Percentiles rank a stretch among this genome's conserved stretches.
These are phyloP conservation scores for Malurus cyaneus DNA, from an alignment of 2,113 vertebrate species.

Conservation along the genomic window DNA sequence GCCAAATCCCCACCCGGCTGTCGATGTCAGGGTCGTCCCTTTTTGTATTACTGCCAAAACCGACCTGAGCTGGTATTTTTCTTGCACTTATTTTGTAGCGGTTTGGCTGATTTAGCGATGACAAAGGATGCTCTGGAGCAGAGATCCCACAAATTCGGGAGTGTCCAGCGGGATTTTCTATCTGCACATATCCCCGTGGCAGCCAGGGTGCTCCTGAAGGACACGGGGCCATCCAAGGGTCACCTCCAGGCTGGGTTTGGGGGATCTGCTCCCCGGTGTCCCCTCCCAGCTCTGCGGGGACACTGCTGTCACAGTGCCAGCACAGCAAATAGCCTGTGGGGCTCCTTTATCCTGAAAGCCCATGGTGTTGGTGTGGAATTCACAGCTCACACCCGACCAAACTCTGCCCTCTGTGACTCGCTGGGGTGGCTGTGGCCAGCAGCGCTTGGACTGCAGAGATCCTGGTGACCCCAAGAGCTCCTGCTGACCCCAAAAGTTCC, in stretches of 20 bases:
- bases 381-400: not conserved
- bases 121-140: constrained; percentile 47
- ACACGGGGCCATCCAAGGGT: not conserved
- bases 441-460: not conserved
- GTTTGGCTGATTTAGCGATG: constrained; percentile 42
- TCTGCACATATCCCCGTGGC: not conserved
- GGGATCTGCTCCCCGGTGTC: not conserved
- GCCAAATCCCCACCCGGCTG: constrained; percentile 16
- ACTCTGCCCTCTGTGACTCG: not conserved
- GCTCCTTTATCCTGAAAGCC: not conserved
- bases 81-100: constrained; percentile 58
- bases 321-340: too few species aligned
- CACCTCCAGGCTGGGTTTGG: not conserved
- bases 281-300: not conserved
- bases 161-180: not conserved
- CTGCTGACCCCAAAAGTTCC: not conserved
- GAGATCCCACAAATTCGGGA: not conserved
- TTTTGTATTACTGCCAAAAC: constrained; percentile 26
- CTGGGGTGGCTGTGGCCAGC: not conserved
- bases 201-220: not conserved
- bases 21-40: not conserved
- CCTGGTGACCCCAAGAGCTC: not conserved
- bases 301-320: not conserved
- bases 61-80: not conserved
- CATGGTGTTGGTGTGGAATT: accelerated